phyloP scores from a whole-genome alignment of 2,797 vertebrate species.

The Aulostomus chinensis region DNA sequence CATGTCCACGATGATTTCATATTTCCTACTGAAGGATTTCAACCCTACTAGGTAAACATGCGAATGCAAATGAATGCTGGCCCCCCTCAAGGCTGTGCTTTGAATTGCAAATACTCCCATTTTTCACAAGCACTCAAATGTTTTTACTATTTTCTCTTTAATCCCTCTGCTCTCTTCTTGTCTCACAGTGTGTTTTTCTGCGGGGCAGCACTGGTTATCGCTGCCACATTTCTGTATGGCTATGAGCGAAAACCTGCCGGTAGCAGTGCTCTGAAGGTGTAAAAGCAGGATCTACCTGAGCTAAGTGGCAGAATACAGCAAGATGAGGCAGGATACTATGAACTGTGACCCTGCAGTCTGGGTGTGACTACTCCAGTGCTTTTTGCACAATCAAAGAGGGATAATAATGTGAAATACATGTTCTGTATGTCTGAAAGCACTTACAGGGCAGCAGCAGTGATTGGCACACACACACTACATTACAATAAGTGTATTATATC shows the following conservation, averaged over 20 bases:
- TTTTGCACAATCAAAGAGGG: background rate
- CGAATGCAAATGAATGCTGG: background rate
- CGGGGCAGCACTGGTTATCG: constrained; percentile 90
- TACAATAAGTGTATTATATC: too few species aligned
- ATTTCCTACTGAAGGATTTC: constrained; percentile 95
- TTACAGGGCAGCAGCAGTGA: too few species aligned
- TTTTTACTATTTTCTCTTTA: background rate
- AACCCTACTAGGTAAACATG: constrained; percentile 88
- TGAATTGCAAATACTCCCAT: background rate
- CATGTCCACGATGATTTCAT: constrained; percentile 92
- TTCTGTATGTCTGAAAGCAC: too few species aligned
- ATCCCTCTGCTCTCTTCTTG: constrained; percentile 6
- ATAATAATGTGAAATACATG: background rate
- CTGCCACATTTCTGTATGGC: constrained; percentile 93
- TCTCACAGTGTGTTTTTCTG: constrained; percentile 88
- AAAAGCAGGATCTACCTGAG: constrained; percentile 42
- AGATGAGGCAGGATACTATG: constrained; percentile 1
- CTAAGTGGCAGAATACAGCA: background rate
- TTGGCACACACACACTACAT: too few species aligned
- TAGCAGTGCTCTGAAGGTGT: constrained; percentile 81
- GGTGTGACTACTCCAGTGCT: too few species aligned
- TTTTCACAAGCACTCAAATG: background rate
- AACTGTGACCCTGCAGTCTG: background rate
- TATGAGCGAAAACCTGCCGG: constrained; percentile 84
- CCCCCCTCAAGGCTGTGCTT: background rate